Percentiles rank a stretch among this genome's conserved stretches.
These are phyloP conservation scores for Shargacucullia verbasci DNA, from an alignment of 2,888 invertebrate species.

Conservation along the genomic window DNA sequence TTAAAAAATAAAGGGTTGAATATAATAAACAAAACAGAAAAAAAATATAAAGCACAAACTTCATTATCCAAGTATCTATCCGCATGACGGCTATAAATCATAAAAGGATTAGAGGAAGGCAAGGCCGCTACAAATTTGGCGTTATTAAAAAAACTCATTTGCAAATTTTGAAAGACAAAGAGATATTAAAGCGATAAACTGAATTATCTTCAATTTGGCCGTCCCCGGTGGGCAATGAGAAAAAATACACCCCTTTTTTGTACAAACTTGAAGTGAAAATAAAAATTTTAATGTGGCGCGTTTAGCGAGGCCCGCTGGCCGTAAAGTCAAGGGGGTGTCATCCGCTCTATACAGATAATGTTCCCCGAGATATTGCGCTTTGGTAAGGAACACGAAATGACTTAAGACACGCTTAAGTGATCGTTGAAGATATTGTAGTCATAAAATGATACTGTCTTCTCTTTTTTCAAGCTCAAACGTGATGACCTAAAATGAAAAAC, in stretches of 20 bases:
- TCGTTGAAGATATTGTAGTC: constrained; percentile 24
- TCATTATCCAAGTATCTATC: constrained; percentile 70
- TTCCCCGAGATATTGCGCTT: constrained; percentile 33
- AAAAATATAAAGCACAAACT: constrained; percentile 64
- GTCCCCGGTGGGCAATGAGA: constrained; percentile 72
- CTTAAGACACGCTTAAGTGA: constrained; percentile 38
- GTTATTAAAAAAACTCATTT: constrained; percentile 89
- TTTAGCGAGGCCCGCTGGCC: constrained; percentile 52
- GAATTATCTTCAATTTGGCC: constrained; percentile 81
- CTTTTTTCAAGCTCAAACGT: no score
- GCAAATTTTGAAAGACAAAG: constrained; percentile 87
- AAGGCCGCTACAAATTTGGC: constrained; percentile 81
- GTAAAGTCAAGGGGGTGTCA: constrained; percentile 60
- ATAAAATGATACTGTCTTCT: no score
- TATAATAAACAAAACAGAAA: constrained; percentile 68
- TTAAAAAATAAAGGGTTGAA: constrained; percentile 62
- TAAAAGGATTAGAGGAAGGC: constrained; percentile 76
- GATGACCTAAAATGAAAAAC: no score
- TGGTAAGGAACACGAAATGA: constrained; percentile 26
- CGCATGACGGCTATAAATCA: constrained; percentile 79
- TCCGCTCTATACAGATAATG: constrained; percentile 55
- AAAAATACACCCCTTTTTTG: constrained; percentile 72
- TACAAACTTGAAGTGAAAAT: constrained; percentile 69
- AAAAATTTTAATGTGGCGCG: constrained; percentile 76
- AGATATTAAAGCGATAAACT: constrained; percentile 87